Percentiles rank a stretch among this genome's conserved stretches.
These are phyloP conservation scores for Microdon myrmicae DNA, from an alignment of 2,888 invertebrate species.

Conservation along the genomic window DNA sequence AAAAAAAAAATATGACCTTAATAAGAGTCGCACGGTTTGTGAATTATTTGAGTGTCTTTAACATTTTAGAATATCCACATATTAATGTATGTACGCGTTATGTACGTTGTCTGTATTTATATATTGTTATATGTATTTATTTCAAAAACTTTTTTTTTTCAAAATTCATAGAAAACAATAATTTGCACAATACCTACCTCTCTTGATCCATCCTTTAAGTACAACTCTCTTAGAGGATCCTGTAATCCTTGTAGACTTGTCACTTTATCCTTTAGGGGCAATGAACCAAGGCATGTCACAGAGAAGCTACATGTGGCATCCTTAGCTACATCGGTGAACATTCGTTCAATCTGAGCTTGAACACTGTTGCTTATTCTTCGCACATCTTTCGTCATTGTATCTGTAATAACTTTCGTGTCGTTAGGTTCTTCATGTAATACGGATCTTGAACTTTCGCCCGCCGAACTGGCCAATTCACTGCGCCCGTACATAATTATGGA, in stretches of 20 bases:
- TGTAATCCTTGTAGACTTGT: slow-evolving; percentile 86
- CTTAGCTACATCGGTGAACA: slow-evolving; percentile 81
- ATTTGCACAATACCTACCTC: slow-evolving; percentile 56
- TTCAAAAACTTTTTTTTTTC: not conserved
- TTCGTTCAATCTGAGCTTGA: slow-evolving; percentile 86
- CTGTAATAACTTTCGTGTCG: slow-evolving; percentile 55
- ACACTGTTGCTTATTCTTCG: slow-evolving; percentile 75
- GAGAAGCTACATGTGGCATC: slow-evolving; percentile 74
- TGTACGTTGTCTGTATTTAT: too few relatives aligned
- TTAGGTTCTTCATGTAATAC: slow-evolving; percentile 60
- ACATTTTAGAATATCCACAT: too few relatives aligned
- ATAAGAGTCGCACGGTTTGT: too few relatives aligned
- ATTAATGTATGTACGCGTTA: too few relatives aligned
- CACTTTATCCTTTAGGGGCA: slow-evolving; percentile 81
- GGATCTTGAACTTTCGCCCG: slow-evolving; percentile 60
- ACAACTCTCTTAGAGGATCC: slow-evolving; percentile 79
- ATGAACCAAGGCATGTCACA: slow-evolving; percentile 85
- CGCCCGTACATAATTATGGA: slow-evolving; percentile 67
- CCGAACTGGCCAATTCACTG: slow-evolving; percentile 64
- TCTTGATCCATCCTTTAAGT: slow-evolving; percentile 67
- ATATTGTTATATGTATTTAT: not conserved
- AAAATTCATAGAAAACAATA: not conserved
- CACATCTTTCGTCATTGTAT: slow-evolving; percentile 62
- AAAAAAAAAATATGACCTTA: too few relatives aligned
- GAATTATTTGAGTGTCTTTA: too few relatives aligned